Base-by-base conservation (phyloP, 2,113 vertebrate species). In the Myrmecophaga tridactyla region DNA sequence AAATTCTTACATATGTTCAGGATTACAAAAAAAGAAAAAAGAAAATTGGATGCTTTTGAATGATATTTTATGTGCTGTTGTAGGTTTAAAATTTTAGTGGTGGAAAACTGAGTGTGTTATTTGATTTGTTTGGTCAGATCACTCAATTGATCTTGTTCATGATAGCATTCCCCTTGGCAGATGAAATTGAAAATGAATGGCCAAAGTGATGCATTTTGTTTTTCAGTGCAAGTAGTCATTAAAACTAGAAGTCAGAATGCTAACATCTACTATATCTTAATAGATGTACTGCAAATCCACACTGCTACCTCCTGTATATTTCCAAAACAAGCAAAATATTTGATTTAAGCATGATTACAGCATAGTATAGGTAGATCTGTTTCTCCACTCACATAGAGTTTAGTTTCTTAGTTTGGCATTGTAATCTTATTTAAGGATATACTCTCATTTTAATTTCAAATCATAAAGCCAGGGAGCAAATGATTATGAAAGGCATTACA, bases 151-250 rank as follows among this genome's bases (percentile, higher is more conserved):
- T 97, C 73, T 84, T 94, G 17, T 82, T 84, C 31, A 84, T 97
- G 78, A 82, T 84, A 89, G 69, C 78, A 89, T 96, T 94, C 39
- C 34, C 73, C 34, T 96, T 96, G 91, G 48, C 70, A 96, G 86
- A 91, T 92, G 34, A 94, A 94, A 93, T 67, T 89, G 78, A 93
- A 97, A 95, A 91, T 86, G 46, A 97, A 72, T n/a, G 41, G 89
- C 39, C 39, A 60, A 96, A 93, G 84, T 92, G 73, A 92, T 91
- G 46, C 25, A 65, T 81, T 92, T 93, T 91, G 82, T 97, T 97
- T 96, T n/a, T 92, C 90, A 96, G 39, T 84, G 20, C 58, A 96
- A 95, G 62, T 73, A 56, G 51, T 95, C 53, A 84, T 96, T 96
- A 96, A 94, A 20, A 12, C 46, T 87, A 82, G 14, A 89, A 70